These are phyloP conservation scores for Naso thynnoides DNA, from an alignment of 2,797 vertebrate genomes.

Conservation along the genomic window DNA sequence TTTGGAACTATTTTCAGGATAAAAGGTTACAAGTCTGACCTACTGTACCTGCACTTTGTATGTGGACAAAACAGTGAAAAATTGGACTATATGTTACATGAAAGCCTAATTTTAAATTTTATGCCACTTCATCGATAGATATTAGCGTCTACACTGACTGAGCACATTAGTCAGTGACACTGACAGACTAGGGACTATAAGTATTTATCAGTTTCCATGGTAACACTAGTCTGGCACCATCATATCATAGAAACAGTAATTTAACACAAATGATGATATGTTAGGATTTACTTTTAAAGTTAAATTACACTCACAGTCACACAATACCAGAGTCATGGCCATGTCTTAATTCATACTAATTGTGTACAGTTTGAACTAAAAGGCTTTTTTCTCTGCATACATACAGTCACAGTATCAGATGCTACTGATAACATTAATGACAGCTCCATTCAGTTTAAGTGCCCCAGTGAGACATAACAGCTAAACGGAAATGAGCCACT, in stretches of 20 bases:
- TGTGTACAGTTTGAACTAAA: neutral
- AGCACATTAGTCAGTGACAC: neutral
- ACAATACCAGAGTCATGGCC: neutral
- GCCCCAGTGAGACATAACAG: neutral
- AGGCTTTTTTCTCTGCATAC: constrained; percentile 1
- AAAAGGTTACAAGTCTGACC: no score
- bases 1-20: no score
- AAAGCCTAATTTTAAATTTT: no score
- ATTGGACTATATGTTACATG: no score
- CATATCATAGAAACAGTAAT: neutral
- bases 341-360: neutral
- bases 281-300: neutral
- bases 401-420: neutral
- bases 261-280: neutral
- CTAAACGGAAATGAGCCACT: neutral
- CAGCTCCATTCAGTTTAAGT: neutral
- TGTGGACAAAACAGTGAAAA: no score
- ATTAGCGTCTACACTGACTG: neutral
- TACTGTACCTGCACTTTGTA: no score
- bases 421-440: neutral
- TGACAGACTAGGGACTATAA: neutral
- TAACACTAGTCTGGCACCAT: neutral
- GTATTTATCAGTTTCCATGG: neutral
- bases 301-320: neutral
- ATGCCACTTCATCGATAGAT: no score